Evolutionary conservation across 92 coral and sea anemone species (phyloP).

Genomic region (Zoanthus solanderi): DNA sequence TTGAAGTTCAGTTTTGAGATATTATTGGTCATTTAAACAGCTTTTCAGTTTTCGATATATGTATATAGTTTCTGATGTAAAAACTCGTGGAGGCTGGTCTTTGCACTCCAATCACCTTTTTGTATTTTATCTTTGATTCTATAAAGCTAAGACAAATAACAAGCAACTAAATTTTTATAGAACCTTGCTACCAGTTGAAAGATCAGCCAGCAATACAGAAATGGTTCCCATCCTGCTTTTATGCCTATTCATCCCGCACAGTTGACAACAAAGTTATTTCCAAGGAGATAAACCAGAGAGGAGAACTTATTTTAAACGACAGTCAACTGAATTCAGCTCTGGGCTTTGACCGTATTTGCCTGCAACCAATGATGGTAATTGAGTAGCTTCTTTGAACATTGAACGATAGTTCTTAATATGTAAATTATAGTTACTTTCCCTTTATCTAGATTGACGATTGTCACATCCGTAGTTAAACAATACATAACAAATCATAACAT

Average conservation of each 20-base stretch:
- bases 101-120: no score
- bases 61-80: no score
- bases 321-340: conserved; percentile 5
- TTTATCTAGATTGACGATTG: background rate
- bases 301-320: background rate
- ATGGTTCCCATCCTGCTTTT: conserved; percentile 33
- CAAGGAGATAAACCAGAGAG: conserved; percentile 3
- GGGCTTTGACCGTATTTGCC: conserved; percentile 33
- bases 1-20: no score
- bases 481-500: no score
- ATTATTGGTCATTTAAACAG: no score
- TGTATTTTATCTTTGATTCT: no score
- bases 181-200: conserved; percentile 28
- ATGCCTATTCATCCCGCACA: conserved; percentile 7
- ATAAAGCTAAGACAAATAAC: background rate
- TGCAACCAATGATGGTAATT: conserved; percentile 29
- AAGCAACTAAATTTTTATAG: background rate
- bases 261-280: background rate
- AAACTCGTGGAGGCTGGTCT: no score
- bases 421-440: background rate
- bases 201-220: background rate
- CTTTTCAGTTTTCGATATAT: no score
- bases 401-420: background rate
- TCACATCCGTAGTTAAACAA: no score
- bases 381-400: background rate